Conservation (phyloP, 2,888 invertebrate species). For the Bombylius major region DNA sequence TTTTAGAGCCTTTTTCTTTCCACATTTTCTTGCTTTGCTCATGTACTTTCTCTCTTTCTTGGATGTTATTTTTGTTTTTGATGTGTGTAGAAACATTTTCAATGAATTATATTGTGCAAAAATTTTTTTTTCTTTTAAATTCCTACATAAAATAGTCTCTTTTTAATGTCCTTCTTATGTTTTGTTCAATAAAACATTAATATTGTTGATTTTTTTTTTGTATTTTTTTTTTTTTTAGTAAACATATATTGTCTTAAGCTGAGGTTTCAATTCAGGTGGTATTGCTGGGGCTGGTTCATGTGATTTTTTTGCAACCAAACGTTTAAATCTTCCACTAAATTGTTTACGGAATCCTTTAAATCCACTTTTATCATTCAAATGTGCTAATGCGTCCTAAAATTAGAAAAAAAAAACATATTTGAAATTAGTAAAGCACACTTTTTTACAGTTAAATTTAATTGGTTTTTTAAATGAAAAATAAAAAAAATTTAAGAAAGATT, state of each 20-base stretch:
- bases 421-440: no score
- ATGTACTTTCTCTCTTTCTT: no score
- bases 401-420: constrained; percentile 19
- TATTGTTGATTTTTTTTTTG: neutral
- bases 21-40: no score
- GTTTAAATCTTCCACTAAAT: constrained; percentile 73
- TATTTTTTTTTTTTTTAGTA: constrained; percentile 44
- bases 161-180: neutral
- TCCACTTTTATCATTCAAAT: constrained; percentile 55
- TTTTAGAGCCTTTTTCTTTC: no score
- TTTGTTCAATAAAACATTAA: neutral
- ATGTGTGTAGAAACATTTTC: no score
- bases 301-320: constrained; percentile 73
- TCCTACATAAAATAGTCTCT: neutral
- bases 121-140: neutral
- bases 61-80: no score
- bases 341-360: constrained; percentile 77
- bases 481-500: neutral
- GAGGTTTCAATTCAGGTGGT: constrained; percentile 75
- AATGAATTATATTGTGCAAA: neutral
- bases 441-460: neutral
- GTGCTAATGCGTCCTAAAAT: constrained; percentile 65
- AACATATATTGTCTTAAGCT: constrained; percentile 79
- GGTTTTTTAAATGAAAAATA: no score
- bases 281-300: constrained; percentile 70